Conservation (phyloP, 2,888 invertebrate species). For the Lepidocyrtoides sp. region DNA sequence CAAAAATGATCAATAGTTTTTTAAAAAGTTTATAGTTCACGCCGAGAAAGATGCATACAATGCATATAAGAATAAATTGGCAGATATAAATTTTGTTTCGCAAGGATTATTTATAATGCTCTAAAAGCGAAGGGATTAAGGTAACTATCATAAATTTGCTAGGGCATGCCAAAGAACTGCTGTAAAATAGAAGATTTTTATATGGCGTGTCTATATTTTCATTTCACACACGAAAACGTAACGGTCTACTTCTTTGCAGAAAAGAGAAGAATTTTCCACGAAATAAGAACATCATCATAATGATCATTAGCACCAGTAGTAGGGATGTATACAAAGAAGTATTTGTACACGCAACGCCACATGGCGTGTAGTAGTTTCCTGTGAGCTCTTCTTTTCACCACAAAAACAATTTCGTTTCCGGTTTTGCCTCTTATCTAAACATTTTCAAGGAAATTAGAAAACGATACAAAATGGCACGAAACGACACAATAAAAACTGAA, state of each 20-base stretch:
- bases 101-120: too few species aligned
- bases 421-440: slow-evolving; percentile 37
- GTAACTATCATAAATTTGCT: not conserved
- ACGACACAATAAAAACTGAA: not conserved
- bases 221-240: slow-evolving; percentile 1
- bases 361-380: slow-evolving; percentile 47
- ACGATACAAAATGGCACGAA: slow-evolving; percentile 62
- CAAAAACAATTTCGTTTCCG: slow-evolving; percentile 53
- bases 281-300: slow-evolving; percentile 14
- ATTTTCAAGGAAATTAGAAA: slow-evolving; percentile 64
- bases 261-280: not conserved
- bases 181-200: not conserved
- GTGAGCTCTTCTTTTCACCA: slow-evolving; percentile 3
- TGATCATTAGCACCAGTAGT: not conserved
- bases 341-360: slow-evolving; percentile 52
- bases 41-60: not conserved
- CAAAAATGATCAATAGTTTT: not conserved
- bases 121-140: too few species aligned
- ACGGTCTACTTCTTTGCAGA: slow-evolving; percentile 11
- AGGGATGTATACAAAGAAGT: slow-evolving; percentile 1
- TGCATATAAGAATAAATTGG: too few species aligned
- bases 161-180: not conserved
- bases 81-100: slow-evolving; percentile 1
- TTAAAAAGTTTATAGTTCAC: not conserved
- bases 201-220: not conserved